Conservation (phyloP, 2,888 invertebrate genomes). For the Xanthia icteritia region DNA sequence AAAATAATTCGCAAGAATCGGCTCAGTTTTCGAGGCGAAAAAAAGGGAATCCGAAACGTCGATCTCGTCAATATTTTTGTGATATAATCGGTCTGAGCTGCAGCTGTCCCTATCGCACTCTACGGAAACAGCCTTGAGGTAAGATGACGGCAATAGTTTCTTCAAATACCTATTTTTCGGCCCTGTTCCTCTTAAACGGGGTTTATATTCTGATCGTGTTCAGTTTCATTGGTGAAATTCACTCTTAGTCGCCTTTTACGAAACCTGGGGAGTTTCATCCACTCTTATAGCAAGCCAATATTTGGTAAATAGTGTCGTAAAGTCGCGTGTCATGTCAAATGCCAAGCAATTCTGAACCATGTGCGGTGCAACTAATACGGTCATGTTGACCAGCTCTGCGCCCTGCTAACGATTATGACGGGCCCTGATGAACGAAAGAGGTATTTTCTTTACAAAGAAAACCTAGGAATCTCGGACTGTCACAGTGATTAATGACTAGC, state of each 20-base stretch:
- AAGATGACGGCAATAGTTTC: too few species aligned
- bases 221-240: too few species aligned
- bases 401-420: not conserved
- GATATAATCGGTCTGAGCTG: too few species aligned
- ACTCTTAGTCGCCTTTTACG: not conserved
- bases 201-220: too few species aligned
- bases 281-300: not conserved
- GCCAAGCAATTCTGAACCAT: conserved; percentile 6
- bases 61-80: too few species aligned
- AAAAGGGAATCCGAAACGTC: too few species aligned
- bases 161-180: too few species aligned
- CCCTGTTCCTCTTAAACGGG: too few species aligned
- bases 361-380: not conserved
- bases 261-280: not conserved
- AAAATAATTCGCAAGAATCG: too few species aligned
- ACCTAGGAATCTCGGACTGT: not conserved
- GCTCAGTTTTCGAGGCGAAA: too few species aligned
- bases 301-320: not conserved
- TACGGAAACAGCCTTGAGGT: too few species aligned
- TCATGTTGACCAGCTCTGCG: not conserved
- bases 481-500: not conserved
- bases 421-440: not conserved
- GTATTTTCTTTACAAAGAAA: not conserved
- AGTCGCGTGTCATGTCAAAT: not conserved
- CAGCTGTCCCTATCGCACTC: too few species aligned